Percentiles rank a stretch among this genome's conserved stretches.
These are phyloP conservation scores for Astur gentilis DNA, from an alignment of 2,113 vertebrate species.

Conservation along the genomic window DNA sequence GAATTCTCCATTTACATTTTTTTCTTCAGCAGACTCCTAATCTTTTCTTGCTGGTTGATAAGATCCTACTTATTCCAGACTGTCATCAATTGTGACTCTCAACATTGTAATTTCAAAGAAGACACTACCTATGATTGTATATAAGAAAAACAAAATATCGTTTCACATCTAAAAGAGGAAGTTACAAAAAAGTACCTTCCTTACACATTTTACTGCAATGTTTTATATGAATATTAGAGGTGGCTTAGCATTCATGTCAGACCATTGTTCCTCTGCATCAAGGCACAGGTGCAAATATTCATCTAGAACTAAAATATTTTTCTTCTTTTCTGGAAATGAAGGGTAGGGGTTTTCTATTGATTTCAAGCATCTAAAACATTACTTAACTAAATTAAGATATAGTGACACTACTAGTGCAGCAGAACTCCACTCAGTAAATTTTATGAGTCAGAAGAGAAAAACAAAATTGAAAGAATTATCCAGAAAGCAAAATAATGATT, in stretches of 20 bases:
- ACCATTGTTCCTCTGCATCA: not conserved
- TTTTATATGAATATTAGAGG: not conserved
- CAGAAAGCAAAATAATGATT: not conserved
- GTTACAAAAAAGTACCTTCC: not conserved
- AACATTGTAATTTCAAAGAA: not conserved
- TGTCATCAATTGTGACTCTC: not conserved
- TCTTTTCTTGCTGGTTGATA: not conserved
- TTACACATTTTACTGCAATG: not conserved
- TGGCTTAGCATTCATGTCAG: not conserved
- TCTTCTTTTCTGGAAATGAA: not conserved
- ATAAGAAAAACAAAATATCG: not conserved
- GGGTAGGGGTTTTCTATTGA: not conserved
- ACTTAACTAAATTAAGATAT: not conserved
- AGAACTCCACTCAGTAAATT: not conserved
- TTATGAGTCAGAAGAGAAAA: not conserved
- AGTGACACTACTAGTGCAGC: not conserved
- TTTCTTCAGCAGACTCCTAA: not conserved
- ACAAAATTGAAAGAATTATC: not conserved
- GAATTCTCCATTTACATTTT: constrained; percentile 19
- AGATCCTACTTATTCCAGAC: not conserved
- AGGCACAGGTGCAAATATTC: not conserved
- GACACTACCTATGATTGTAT: not conserved
- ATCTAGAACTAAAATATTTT: not conserved
- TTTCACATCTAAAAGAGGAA: not conserved
- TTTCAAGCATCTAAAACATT: not conserved